Base-by-base conservation (phyloP, 2,888 invertebrate genomes). In the Beris morrisii region DNA sequence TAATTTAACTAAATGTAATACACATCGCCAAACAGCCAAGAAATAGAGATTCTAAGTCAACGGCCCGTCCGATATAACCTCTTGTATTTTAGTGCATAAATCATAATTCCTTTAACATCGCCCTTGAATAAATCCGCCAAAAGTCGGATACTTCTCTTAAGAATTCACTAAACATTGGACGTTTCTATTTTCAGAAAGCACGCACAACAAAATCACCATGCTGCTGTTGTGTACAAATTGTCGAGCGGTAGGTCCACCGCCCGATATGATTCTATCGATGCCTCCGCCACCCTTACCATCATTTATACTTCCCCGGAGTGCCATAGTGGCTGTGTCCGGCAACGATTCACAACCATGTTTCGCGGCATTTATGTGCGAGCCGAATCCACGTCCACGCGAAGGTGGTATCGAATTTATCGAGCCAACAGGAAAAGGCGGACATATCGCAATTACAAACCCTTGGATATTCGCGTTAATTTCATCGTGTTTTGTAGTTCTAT, bases 211-310 rank as follows among this genome's bases (percentile, higher is more conserved):
- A 53, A 9, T 15, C 22, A 53, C 5, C 53, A 61, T 61, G 50
- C n/a, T n/a, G n/a, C n/a, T n/a, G 22, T 38, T 38, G 15, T 61
- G 61, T 50, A 61, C 61, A 15, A 77, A 80, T 65, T 80, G 80
- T 68, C 77, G 75, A 52, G 77, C 75, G 65, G 73, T 76, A 46
- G 79, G 77, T 11, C 80, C 80, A 55, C 93, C 93, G 0, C 93
- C 93, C 0, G 91, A 93, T 79, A 88, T 86, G 67, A 92, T 93
- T 71, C 82, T 92, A 63, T 88, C 88, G 74, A 88, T 93, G 83
- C 93, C 93, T 6, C 93, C 93, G 50, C 93, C 93, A 0, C 93
- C 93, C 0, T 83, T 91, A 71, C 93, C 93, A 4, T 85, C 88
- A 1, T 92, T 92, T 80, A 82, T 93, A 64, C 72, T 81, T 50